Conservation (phyloP, 2,113 vertebrate genomes). For the Dipodomys spectabilis region DNA sequence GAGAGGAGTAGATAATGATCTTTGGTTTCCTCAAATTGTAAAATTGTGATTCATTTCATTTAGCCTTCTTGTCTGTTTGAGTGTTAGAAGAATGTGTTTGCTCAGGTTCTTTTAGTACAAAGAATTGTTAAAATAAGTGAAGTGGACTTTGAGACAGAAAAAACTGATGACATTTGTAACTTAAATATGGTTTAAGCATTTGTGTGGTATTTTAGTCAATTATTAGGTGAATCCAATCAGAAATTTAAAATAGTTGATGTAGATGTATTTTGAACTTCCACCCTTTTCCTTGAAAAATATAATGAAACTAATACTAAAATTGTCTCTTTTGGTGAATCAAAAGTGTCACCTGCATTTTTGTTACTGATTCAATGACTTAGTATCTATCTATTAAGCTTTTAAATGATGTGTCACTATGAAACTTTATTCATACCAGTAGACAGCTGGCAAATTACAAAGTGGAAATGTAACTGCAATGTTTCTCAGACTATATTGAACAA, state of each 20-base stretch:
- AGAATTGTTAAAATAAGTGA: background rate
- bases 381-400: background rate
- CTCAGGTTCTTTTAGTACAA: background rate
- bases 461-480: background rate
- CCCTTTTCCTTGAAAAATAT: background rate
- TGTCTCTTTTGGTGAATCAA: background rate
- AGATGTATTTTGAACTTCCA: background rate
- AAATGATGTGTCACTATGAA: background rate
- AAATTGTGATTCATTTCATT: slow-evolving; percentile 8
- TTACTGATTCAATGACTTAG: background rate
- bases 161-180: background rate
- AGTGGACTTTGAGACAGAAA: background rate
- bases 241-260: background rate
- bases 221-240: background rate
- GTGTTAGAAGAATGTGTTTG: background rate
- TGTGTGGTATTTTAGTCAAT: background rate
- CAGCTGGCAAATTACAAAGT: background rate
- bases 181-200: background rate
- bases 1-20: background rate
- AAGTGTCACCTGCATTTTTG: background rate
- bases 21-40: background rate
- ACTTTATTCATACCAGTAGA: background rate
- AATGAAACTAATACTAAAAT: background rate
- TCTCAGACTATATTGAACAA: background rate
- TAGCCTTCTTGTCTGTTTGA: background rate